phyloP scores from a whole-genome alignment of 2,113 vertebrate species.

The Lucifuga dentata region DNA sequence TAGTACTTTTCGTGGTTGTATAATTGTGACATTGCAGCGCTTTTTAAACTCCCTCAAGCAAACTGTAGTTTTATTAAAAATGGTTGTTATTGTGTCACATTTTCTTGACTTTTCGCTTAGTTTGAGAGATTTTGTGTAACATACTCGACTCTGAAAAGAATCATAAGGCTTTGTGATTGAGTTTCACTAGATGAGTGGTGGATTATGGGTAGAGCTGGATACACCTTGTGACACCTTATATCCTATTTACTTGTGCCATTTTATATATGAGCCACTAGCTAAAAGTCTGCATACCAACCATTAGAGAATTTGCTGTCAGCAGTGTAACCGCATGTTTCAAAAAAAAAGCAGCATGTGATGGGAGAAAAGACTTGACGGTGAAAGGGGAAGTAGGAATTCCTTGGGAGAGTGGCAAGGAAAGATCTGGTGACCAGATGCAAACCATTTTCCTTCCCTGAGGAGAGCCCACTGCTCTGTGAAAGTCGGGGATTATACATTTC shows the following conservation, averaged over 20 bases:
- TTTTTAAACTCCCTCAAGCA: constrained; percentile 42
- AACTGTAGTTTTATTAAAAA: constrained; percentile 26
- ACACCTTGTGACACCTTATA: constrained; percentile 41
- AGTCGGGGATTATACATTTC: constrained; percentile 64
- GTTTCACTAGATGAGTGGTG: constrained; percentile 38
- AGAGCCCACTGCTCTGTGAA: constrained; percentile 66
- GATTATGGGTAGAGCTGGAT: constrained; percentile 31
- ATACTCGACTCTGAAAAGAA: constrained; percentile 5
- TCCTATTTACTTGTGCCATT: constrained; percentile 70
- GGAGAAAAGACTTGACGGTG: constrained; percentile 66
- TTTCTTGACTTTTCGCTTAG: constrained; percentile 24
- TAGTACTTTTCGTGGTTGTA: constrained; percentile 47
- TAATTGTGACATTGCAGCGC: constrained; percentile 14
- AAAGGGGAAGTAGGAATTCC: constrained; percentile 72
- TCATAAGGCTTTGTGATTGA: constrained; percentile 23
- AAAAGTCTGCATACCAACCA: constrained; percentile 66
- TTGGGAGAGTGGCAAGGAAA: constrained; percentile 68
- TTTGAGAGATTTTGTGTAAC: constrained; percentile 26
- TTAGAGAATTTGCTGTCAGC: constrained; percentile 73
- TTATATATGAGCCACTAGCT: constrained; percentile 51
- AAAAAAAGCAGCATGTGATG: constrained; percentile 48
- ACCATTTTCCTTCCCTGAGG: constrained; percentile 63
- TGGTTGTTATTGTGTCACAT: constrained; percentile 29
- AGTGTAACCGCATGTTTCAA: constrained; percentile 56
- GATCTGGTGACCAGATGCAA: constrained; percentile 84